Percentiles rank a stretch among this genome's conserved stretches.
These are phyloP conservation scores for Platygyra sinensis DNA, from an alignment of 64 coral and sea anemone genomes.

Conservation along the genomic window DNA sequence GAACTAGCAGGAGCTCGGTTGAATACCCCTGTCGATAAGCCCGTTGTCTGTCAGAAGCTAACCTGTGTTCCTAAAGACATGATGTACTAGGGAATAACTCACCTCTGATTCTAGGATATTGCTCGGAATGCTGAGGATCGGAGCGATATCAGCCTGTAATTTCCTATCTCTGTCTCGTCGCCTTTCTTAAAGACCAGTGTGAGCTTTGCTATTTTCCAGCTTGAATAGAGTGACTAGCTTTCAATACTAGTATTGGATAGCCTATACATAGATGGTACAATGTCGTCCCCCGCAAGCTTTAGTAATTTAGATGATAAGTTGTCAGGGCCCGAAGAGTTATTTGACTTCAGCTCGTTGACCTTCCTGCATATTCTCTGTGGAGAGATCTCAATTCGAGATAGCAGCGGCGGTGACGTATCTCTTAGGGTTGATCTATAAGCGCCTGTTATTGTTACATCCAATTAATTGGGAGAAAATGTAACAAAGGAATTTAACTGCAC, in stretches of 20 bases:
- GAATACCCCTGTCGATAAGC: constrained; percentile 1
- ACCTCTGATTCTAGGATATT: constrained; percentile 39
- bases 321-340: too few relatives aligned
- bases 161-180: constrained; percentile 16
- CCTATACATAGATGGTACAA: too few relatives aligned
- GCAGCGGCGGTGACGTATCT: too few relatives aligned
- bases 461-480: too few relatives aligned
- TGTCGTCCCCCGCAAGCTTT: constrained; percentile 24
- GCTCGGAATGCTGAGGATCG: constrained; percentile 23
- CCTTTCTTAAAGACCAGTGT: constrained; percentile 44
- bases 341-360: too few relatives aligned
- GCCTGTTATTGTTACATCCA: too few relatives aligned
- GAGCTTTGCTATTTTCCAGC: constrained; percentile 26
- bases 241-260: constrained; percentile 20
- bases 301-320: too few relatives aligned
- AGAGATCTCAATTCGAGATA: too few relatives aligned
- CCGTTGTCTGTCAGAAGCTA: constrained; percentile 30
- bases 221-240: neutral
- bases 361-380: too few relatives aligned
- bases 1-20: constrained; percentile 18
- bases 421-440: too few relatives aligned
- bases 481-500: too few relatives aligned
- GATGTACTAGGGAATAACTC: constrained; percentile 10
- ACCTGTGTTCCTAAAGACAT: constrained; percentile 40
- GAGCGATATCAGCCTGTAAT: constrained; percentile 40